Base-by-base conservation (phyloP, 2,888 invertebrate species). In the Acrocyrtus sp. region DNA sequence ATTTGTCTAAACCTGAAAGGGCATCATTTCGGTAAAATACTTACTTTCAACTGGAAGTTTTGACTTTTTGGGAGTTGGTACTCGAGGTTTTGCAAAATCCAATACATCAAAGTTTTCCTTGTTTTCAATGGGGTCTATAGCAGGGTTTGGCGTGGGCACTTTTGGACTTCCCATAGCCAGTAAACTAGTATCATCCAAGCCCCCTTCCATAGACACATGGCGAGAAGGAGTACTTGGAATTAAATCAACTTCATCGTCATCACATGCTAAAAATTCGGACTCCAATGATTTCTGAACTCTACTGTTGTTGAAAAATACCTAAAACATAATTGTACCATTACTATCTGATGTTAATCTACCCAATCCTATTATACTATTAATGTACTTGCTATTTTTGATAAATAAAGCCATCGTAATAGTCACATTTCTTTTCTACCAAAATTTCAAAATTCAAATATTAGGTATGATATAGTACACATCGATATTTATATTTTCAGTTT, bases 191-290 rank as follows among this genome's bases (percentile, higher is more conserved):
- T 84, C 83, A 75, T 85, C 84, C 39, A 86, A 78, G 26, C 85
- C 84, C 43, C 83, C 83, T 62, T 86, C 86, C 77, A 86, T 82
- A 2, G 85, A 85, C 2, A 84, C 84, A 76, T 82, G 82, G 24
- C 76, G 75, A 4, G 72, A 57, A 0, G 77, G 75, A 43, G 70
- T 69, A 54, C 60, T 76, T n/a, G 66, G 74, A 66, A 60, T 66
- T 51, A 6, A n/a, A 26, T 69, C 65, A 22, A 76, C 24, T 57
- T 76, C 74, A 24, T 74, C 67, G 47, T 78, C 51, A 58, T 80
- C 80, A 75, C 76, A 75, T 29, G 75, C 79, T n/a, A 66, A 56
- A 66, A 80, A 79, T 19, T 79, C 78, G 1, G 74, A 73, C 22
- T 78, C 81, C 26, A 81, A 62, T 8, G 76, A 78, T 54, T 81